phyloP scores from a whole-genome alignment of 1,140 invertebrate species.

The Nilaparvata lugens region DNA sequence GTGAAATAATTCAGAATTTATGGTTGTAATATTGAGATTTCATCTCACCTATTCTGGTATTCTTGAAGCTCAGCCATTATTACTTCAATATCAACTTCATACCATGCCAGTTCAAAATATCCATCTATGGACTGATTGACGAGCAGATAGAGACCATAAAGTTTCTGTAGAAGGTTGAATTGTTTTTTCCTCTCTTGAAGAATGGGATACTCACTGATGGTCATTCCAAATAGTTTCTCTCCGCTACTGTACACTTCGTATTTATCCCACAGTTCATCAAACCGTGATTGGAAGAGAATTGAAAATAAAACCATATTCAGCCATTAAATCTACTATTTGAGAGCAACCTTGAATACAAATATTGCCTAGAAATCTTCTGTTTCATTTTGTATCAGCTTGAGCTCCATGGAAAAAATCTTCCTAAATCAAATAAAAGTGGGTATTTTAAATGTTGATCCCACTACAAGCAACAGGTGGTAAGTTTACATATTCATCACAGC shows the following conservation, averaged over 20 bases:
- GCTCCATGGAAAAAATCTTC: no score
- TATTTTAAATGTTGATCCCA: no score
- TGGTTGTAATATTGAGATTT: background rate
- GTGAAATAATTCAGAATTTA: background rate
- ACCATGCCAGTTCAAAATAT: slow-evolving; percentile 76
- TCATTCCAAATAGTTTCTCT: slow-evolving; percentile 72
- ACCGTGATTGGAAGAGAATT: slow-evolving; percentile 66
- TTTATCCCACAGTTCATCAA: slow-evolving; percentile 69
- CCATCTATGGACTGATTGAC: slow-evolving; percentile 76
- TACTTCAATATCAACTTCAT: slow-evolving; percentile 70
- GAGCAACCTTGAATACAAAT: no score
- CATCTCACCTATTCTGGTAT: slow-evolving; percentile 63
- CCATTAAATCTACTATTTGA: no score
- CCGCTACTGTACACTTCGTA: slow-evolving; percentile 72
- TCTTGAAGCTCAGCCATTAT: slow-evolving; percentile 70
- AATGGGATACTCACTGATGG: slow-evolving; percentile 68
- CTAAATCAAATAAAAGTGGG: no score
- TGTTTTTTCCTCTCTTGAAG: slow-evolving; percentile 69
- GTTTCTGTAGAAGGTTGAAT: slow-evolving; percentile 72
- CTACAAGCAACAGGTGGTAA: no score
- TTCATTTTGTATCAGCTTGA: no score
- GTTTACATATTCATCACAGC: no score
- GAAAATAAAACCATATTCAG: no score
- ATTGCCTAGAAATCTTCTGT: no score
- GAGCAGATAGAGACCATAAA: slow-evolving; percentile 66